Percentiles rank a stretch among this genome's conserved stretches.
Evolutionary conservation across 2,113 vertebrate genomes (phyloP).

Genomic region (Crotalus tigris): DNA sequence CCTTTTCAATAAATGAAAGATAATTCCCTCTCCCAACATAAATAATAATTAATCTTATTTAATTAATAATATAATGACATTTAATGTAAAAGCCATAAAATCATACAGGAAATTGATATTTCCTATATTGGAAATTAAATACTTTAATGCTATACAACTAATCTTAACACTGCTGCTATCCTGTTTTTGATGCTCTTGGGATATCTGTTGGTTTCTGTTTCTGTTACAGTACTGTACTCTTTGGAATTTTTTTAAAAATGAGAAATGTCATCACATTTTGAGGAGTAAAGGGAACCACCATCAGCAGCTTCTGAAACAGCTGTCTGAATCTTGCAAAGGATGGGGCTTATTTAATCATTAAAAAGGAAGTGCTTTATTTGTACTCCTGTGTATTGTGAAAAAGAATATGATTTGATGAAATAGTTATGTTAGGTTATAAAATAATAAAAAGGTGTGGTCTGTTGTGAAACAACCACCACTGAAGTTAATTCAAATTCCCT

Average conservation of each 20-base stretch:
- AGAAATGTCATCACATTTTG: not conserved
- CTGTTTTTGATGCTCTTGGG: not conserved
- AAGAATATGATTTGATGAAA: not conserved
- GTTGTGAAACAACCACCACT: not conserved
- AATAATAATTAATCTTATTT: not conserved
- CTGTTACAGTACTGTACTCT: not conserved
- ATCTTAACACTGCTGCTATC: not conserved
- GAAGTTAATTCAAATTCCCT: not conserved
- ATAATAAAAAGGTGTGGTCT: not conserved
- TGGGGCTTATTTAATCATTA: not conserved
- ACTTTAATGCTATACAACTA: not conserved
- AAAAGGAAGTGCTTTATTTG: not conserved
- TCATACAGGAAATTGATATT: not conserved
- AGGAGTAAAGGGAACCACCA: not conserved
- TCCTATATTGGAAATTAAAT: not conserved
- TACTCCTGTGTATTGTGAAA: not conserved
- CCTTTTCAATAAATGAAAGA: not conserved
- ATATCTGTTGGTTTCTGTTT: not conserved
- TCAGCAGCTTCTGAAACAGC: not conserved
- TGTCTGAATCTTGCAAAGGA: not conserved
- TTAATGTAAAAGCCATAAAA: not conserved
- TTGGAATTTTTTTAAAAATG: not conserved
- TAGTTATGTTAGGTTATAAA: not conserved
- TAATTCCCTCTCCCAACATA: not conserved
- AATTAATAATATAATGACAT: not conserved